Conservation (phyloP, 2,113 vertebrate species). For the Chamaetylas fuelleborni region DNA sequence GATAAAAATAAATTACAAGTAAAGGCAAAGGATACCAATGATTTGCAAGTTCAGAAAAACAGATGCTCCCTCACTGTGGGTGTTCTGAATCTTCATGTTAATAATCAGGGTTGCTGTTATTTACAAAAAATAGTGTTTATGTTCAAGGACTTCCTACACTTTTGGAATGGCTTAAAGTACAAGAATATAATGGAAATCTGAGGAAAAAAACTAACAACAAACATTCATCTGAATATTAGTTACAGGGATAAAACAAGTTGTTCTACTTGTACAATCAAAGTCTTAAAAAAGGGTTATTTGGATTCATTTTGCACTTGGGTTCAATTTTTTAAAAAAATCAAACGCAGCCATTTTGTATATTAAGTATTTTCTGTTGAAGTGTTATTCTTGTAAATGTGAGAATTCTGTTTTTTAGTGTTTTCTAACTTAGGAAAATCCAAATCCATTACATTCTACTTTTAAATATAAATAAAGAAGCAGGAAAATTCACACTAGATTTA, state of each 20-base stretch:
- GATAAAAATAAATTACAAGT: background rate
- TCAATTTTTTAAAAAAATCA: background rate
- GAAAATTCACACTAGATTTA: background rate
- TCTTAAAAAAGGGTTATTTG: background rate
- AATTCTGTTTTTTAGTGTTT: background rate
- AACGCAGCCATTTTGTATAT: background rate
- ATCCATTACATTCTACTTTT: background rate
- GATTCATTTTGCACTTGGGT: background rate
- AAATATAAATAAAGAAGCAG: background rate
- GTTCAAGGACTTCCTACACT: background rate
- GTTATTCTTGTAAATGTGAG: background rate
- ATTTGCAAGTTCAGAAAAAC: background rate
- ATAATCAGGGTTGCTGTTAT: background rate
- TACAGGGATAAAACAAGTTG: background rate
- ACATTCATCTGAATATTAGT: background rate
- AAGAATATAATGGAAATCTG: background rate
- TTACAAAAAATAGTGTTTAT: background rate
- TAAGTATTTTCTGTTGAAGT: background rate
- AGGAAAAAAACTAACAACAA: background rate
- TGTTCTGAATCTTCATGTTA: background rate
- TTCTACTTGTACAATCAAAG: background rate
- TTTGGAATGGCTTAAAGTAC: background rate
- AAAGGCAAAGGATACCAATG: background rate
- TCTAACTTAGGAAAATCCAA: background rate
- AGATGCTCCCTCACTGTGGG: background rate